These are phyloP conservation scores for Tragulus kanchil DNA, from an alignment of 2,113 vertebrate species.

Conservation along the genomic window DNA sequence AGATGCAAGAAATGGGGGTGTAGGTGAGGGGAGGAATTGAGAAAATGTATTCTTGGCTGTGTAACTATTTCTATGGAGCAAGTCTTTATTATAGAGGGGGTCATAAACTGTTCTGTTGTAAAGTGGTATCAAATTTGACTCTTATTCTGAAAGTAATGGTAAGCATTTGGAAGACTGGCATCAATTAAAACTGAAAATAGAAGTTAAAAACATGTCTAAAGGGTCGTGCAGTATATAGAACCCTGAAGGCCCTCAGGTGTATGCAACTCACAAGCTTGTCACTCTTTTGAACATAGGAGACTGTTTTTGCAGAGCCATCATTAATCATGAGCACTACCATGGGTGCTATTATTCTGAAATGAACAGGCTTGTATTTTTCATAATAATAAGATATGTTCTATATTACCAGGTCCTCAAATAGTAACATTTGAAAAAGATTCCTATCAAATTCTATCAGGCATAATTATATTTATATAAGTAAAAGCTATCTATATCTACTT, in stretches of 20 bases:
- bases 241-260: background rate
- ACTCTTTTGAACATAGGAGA: background rate
- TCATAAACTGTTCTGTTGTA: background rate
- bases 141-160: slow-evolving; percentile 27
- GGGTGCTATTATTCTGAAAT: background rate
- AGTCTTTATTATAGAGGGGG: background rate
- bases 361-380: background rate
- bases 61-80: background rate
- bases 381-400: slow-evolving; percentile 2
- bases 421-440: slow-evolving; percentile 29
- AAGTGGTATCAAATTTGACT: slow-evolving; percentile 26
- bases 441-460: slow-evolving; percentile 9
- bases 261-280: background rate
- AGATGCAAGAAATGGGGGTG: background rate
- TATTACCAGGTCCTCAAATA: slow-evolving; percentile 6
- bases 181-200: background rate
- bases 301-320: background rate
- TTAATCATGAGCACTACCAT: background rate
- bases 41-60: background rate
- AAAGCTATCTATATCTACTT: slow-evolving; percentile 34
- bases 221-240: background rate
- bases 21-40: fast-evolving
- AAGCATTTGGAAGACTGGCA: background rate
- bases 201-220: background rate
- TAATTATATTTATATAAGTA: slow-evolving; percentile 43